A percentile compares a stretch with the other conserved stretches of the same genome.
Conservation (phyloP, 2,797 vertebrate genomes). For the Intellagama lesueurii region DNA sequence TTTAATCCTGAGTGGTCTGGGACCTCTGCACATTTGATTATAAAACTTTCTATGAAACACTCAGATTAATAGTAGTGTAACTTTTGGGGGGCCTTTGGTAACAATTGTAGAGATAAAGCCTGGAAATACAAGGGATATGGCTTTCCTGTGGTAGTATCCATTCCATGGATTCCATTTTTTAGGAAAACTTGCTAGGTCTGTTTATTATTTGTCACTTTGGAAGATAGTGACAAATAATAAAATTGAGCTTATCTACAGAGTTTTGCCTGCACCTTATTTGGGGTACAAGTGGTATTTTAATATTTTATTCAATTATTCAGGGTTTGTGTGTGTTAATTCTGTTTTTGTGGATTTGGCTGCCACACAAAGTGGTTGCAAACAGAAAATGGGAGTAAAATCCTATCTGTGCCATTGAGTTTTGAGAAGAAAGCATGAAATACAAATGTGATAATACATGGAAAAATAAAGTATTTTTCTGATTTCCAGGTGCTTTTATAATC, state of each 20-base stretch:
- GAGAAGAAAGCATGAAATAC: neutral
- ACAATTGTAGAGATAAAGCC: neutral
- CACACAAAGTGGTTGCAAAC: neutral
- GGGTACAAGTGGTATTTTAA: neutral
- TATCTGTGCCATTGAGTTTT: neutral
- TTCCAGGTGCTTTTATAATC: constrained; percentile 93
- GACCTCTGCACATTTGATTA: neutral
- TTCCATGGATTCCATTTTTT: neutral
- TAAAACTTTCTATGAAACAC: neutral
- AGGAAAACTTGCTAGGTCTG: neutral
- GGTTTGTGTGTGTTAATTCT: neutral
- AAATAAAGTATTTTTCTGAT: constrained; percentile 24
- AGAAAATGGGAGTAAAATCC: neutral
- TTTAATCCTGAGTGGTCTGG: neutral
- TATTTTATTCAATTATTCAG: neutral
- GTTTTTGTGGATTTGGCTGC: too few species aligned
- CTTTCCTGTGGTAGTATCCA: neutral
- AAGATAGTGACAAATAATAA: too few species aligned
- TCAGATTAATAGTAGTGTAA: neutral
- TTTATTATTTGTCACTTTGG: neutral
- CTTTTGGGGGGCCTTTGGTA: neutral
- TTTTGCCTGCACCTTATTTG: neutral
- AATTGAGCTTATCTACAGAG: neutral
- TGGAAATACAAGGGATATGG: neutral
- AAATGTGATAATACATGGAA: neutral